Percentiles rank a stretch among this genome's conserved stretches.
Conservation (phyloP, 1,140 invertebrate genomes). For the Drosophila ercepeae region DNA sequence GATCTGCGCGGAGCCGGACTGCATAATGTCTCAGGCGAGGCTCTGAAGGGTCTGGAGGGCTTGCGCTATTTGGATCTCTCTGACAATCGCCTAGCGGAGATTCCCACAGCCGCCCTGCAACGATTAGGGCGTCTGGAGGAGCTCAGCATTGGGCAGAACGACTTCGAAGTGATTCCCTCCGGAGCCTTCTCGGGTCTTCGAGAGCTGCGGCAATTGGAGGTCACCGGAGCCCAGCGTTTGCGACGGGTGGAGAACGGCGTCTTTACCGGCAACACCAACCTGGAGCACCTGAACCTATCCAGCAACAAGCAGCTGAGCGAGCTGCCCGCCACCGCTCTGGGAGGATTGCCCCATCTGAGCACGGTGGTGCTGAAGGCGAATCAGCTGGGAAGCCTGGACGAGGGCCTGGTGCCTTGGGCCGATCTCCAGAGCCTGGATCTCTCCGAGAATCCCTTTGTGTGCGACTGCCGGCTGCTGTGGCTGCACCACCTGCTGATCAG, state of each 20-base stretch:
- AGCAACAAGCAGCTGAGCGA: slow-evolving; percentile 89
- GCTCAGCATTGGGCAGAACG: slow-evolving; percentile 92
- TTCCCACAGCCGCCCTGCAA: slow-evolving; percentile 90
- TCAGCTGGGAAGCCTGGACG: slow-evolving; percentile 89
- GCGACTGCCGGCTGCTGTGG: slow-evolving; percentile 92
- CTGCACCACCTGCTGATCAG: slow-evolving; percentile 89
- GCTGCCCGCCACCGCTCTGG: slow-evolving; percentile 90
- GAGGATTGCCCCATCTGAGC: slow-evolving; percentile 90
- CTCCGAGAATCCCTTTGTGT: slow-evolving; percentile 92
- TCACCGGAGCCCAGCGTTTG: slow-evolving; percentile 90
- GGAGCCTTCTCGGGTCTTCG: slow-evolving; percentile 91
- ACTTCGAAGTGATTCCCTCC: slow-evolving; percentile 87
- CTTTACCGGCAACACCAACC: slow-evolving; percentile 91
- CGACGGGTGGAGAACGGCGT: slow-evolving; percentile 89
- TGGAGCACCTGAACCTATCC: slow-evolving; percentile 90
- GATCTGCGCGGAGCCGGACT: slow-evolving; percentile 92
- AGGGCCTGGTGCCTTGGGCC: slow-evolving; percentile 90
- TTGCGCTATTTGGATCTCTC: slow-evolving; percentile 90
- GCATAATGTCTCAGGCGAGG: slow-evolving; percentile 89
- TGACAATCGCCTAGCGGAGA: slow-evolving; percentile 89
- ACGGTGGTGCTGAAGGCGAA: slow-evolving; percentile 92
- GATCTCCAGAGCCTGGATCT: slow-evolving; percentile 91
- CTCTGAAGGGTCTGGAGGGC: slow-evolving; percentile 90
- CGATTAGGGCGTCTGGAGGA: slow-evolving; percentile 90
- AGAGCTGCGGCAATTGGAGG: slow-evolving; percentile 90